Conservation (phyloP, 2,797 vertebrate genomes). For the Gambusia yucatana region DNA sequence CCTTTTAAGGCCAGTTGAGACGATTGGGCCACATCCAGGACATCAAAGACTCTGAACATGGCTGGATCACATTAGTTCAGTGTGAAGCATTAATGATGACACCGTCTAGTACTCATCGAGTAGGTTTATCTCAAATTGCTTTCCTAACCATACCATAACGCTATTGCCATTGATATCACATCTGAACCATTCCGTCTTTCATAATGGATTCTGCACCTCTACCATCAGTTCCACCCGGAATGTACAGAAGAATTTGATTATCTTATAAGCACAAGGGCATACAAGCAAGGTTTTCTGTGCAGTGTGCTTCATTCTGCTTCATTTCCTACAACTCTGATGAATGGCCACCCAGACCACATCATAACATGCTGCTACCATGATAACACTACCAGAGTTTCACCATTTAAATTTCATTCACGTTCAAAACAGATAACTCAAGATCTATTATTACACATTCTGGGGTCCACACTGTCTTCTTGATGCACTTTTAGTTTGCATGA, state of each 20-base stretch:
- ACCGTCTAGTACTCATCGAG: not conserved
- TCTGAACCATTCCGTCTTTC: not conserved
- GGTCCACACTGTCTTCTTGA: not conserved
- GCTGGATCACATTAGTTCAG: not conserved
- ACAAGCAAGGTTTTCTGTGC: not conserved
- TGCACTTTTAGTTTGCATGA: not conserved
- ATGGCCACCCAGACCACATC: not conserved
- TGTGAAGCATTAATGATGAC: not conserved
- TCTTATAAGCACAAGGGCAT: not conserved
- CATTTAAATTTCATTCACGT: not conserved
- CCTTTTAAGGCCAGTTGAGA: not conserved
- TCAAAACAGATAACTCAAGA: not conserved
- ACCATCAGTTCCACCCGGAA: too few relatives aligned
- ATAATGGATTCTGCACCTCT: not conserved
- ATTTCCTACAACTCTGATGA: not conserved
- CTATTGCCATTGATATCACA: not conserved
- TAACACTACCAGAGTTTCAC: not conserved
- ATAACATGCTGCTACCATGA: not conserved
- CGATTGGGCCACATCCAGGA: not conserved
- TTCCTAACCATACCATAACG: not conserved
- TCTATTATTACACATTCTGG: not conserved
- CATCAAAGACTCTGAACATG: not conserved
- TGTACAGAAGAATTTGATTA: not conserved
- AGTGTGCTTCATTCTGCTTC: not conserved
- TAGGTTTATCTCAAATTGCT: not conserved